phyloP scores from a whole-genome alignment of 2,888 invertebrate species.

The Eristalis arbustorum region DNA sequence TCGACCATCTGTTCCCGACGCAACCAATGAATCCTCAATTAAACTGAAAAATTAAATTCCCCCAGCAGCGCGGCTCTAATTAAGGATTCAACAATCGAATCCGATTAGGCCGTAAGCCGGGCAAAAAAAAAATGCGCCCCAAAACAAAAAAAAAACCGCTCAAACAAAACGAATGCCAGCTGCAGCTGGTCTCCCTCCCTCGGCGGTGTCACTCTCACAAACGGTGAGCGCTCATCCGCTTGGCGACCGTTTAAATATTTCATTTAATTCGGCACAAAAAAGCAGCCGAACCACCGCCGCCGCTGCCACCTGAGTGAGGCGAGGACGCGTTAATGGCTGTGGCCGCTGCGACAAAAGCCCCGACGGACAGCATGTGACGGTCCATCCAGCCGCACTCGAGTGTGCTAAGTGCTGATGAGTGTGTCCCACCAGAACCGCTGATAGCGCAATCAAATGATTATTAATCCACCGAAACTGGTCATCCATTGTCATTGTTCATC shows the following conservation, averaged over 20 bases:
- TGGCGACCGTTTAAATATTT: neutral
- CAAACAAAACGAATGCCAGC: neutral
- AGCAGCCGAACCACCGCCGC: too few relatives aligned
- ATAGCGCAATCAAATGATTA: conserved; percentile 28
- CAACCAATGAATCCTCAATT: neutral
- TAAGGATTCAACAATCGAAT: neutral
- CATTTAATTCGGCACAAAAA: neutral
- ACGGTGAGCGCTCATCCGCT: neutral
- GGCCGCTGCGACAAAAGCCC: neutral
- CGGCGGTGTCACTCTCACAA: neutral
- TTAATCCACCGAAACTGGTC: conserved; percentile 15
- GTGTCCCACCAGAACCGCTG: conserved; percentile 1
- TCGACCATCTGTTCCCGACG: neutral
- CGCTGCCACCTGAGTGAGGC: neutral
- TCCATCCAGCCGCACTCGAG: neutral
- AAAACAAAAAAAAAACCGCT: neutral
- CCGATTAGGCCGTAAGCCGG: neutral
- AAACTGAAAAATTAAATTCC: neutral
- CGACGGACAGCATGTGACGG: neutral
- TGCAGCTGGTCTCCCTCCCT: neutral
- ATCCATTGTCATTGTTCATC: neutral
- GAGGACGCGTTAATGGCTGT: neutral
- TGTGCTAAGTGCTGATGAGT: neutral
- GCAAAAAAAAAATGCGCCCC: neutral
- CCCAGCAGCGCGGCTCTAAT: neutral